phyloP scores from a whole-genome alignment of 2,888 invertebrate genomes.

The Bruchidius siliquastri region DNA sequence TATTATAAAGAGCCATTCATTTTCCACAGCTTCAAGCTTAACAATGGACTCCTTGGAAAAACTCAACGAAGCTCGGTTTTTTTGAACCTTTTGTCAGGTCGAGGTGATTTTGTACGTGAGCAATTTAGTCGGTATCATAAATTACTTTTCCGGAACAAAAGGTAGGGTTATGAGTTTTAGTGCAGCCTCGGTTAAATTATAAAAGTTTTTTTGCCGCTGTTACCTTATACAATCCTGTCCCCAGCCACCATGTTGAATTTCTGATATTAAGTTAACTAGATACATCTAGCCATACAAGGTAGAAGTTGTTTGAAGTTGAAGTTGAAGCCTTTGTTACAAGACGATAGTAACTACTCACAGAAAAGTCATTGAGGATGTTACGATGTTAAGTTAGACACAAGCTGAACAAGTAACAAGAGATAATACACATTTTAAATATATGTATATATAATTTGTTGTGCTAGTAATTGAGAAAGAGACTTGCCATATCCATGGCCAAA shows the following conservation, averaged over 20 bases:
- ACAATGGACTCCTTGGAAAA: background rate
- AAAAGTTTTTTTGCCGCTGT: background rate
- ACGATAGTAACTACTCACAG: too few relatives aligned
- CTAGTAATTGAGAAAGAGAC: too few relatives aligned
- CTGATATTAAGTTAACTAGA: background rate
- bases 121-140: background rate
- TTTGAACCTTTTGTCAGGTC: background rate
- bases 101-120: background rate
- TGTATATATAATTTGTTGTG: too few relatives aligned
- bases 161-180: background rate
- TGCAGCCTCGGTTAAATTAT: background rate
- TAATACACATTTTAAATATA: too few relatives aligned
- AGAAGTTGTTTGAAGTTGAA: too few relatives aligned
- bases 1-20: conserved; percentile 6
- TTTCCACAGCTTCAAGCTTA: conserved; percentile 3
- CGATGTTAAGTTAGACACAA: too few relatives aligned
- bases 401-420: too few relatives aligned
- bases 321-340: too few relatives aligned
- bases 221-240: background rate
- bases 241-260: background rate
- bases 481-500: too few relatives aligned
- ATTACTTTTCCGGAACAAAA: background rate
- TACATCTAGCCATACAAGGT: too few relatives aligned
- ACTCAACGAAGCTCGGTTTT: background rate
- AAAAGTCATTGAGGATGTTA: too few relatives aligned